Conservation (phyloP, 2,113 vertebrate genomes). For the Cyprinus carpio region DNA sequence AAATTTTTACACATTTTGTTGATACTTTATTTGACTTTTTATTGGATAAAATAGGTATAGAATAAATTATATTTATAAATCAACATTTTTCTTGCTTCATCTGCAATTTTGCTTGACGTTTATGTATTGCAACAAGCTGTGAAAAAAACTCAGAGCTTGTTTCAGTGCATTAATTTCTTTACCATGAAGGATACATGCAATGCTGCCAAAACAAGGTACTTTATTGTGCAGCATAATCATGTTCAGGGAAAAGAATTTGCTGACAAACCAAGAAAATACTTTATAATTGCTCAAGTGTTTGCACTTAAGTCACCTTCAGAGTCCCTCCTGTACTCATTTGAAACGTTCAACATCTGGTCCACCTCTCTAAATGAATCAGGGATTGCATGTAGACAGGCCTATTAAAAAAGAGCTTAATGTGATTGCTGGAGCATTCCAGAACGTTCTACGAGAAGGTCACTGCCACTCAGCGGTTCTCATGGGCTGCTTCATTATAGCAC, state of each 20-base stretch:
- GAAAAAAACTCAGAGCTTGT: background rate
- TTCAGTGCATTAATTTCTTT: background rate
- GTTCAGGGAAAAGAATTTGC: background rate
- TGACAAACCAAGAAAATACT: background rate
- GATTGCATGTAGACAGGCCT: background rate
- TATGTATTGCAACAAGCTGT: background rate
- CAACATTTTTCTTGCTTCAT: background rate
- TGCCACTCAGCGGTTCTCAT: background rate
- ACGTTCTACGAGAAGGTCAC: background rate
- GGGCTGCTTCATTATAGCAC: background rate
- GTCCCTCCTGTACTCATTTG: background rate
- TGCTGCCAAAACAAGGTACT: background rate
- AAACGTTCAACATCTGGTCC: constrained; percentile 25
- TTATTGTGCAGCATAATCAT: background rate
- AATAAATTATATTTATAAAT: background rate
- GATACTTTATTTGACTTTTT: background rate
- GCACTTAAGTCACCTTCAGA: constrained; percentile 28
- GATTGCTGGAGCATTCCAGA: background rate
- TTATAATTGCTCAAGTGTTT: background rate
- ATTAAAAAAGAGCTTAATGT: constrained; percentile 8
- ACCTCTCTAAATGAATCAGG: constrained; percentile 19
- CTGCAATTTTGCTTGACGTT: background rate
- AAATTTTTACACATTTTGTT: background rate
- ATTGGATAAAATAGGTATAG: background rate
- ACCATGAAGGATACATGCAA: background rate